Evolutionary conservation across 2,113 vertebrate genomes (phyloP).

Genomic region (Natator depressus): DNA sequence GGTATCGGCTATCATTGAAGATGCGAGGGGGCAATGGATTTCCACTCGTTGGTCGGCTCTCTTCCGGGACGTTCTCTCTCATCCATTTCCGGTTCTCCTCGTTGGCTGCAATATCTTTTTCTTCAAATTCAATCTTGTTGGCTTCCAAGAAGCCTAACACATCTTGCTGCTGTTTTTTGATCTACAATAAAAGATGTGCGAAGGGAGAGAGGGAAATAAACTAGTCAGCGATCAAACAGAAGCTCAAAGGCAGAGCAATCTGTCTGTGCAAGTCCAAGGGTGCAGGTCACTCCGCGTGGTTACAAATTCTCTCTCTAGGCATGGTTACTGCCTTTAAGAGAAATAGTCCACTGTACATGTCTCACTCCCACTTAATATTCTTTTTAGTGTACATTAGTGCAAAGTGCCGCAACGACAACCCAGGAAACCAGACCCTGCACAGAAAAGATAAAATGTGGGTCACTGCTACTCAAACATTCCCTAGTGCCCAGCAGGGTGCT

Average conservation of each 20-base stretch:
- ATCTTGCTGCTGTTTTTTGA: conserved; percentile 99
- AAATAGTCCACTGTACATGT: background rate
- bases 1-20: conserved; percentile 93
- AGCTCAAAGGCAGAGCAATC: background rate
- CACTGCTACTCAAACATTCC: background rate
- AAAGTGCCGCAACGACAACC: background rate
- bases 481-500: background rate
- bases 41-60: conserved; percentile 87
- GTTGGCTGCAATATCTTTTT: conserved; percentile 94
- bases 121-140: conserved; percentile 96
- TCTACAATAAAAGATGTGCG: conserved; percentile 76
- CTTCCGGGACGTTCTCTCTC: conserved; percentile 93
- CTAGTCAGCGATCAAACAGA: background rate
- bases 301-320: background rate
- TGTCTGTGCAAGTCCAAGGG: background rate
- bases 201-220: background rate
- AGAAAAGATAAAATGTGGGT: background rate
- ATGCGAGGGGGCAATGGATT: conserved; percentile 95
- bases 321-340: background rate
- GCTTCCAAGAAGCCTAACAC: conserved; percentile 91
- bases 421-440: background rate
- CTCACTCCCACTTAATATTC: background rate
- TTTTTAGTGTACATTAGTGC: background rate
- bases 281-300: background rate
- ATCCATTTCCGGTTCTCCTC: conserved; percentile 97